These are phyloP conservation scores for Zaprionus obscuricornis DNA, from an alignment of 2,888 invertebrate species.

Conservation along the genomic window DNA sequence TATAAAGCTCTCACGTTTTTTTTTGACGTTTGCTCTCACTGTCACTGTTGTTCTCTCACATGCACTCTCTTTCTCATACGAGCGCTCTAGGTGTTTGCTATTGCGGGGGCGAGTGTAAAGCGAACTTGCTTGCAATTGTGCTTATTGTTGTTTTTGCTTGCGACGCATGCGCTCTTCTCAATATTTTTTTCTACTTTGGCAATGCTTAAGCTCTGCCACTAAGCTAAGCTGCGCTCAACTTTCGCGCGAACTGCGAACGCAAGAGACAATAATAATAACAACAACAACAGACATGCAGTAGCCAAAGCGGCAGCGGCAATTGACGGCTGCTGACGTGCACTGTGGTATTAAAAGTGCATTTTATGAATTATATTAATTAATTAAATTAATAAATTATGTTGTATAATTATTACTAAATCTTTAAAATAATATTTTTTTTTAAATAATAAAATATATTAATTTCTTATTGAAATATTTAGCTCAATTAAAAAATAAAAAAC, in stretches of 20 bases:
- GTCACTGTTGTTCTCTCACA: conserved; percentile 14
- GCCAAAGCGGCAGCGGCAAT: conserved; percentile 50
- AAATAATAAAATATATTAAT: neutral
- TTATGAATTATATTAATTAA: no score
- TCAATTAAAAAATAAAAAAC: neutral
- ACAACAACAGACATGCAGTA: conserved; percentile 53
- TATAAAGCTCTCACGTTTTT: conserved; percentile 20
- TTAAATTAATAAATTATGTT: neutral
- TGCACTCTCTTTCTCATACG: conserved; percentile 10
- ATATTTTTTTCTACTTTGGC: conserved; percentile 32
- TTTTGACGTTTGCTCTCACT: conserved; percentile 8
- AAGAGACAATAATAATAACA: conserved; percentile 21
- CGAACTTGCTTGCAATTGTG: conserved; percentile 53
- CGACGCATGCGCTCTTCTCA: conserved; percentile 57
- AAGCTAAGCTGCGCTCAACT: conserved; percentile 60
- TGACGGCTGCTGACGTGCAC: conserved; percentile 27
- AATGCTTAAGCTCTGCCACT: conserved; percentile 34
- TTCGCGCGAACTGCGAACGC: conserved; percentile 56
- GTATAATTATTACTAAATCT: neutral
- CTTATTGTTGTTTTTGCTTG: conserved; percentile 42
- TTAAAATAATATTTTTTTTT: neutral
- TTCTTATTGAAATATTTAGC: neutral
- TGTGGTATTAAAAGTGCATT: conserved; percentile 18
- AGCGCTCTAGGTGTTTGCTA: no score
- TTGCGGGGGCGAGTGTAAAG: conserved; percentile 37